These are phyloP conservation scores for Hirudo medicinalis DNA, from an alignment of 1,140 invertebrate genomes.

Conservation along the genomic window DNA sequence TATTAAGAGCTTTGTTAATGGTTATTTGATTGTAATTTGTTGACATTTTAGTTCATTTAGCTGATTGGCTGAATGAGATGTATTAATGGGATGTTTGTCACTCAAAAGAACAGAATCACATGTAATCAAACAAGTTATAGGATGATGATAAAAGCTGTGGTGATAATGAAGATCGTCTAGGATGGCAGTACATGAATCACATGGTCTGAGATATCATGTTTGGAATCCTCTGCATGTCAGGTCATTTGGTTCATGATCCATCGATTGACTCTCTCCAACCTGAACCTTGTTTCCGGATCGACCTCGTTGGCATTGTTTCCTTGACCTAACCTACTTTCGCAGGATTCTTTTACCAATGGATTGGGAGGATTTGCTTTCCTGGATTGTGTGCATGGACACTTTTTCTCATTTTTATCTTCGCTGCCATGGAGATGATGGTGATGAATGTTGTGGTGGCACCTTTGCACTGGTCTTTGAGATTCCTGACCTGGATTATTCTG, in stretches of 20 bases:
- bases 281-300: slow-evolving; percentile 8
- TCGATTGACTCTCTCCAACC: slow-evolving; percentile 3
- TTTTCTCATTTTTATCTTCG: not conserved
- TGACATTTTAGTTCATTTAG: too few species aligned
- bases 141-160: not conserved
- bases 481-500: not conserved
- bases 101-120: slow-evolving; percentile 4
- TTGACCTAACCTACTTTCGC: not conserved
- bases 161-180: not conserved
- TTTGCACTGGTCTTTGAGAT: not conserved
- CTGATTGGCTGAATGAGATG: too few species aligned
- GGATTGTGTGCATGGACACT: not conserved
- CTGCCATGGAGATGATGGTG: not conserved
- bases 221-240: not conserved
- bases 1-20: too few species aligned
- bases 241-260: not conserved
- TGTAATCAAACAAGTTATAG: not conserved
- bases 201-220: not conserved
- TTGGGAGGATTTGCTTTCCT: not conserved
- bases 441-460: not conserved
- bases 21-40: too few species aligned
- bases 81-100: too few species aligned
- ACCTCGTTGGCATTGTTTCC: not conserved
- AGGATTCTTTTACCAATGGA: not conserved
- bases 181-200: not conserved